A percentile compares a stretch with the other conserved stretches of the same genome.
phyloP scores from a whole-genome alignment of 1,140 invertebrate genomes.

The Oreohelix idahoensis region DNA sequence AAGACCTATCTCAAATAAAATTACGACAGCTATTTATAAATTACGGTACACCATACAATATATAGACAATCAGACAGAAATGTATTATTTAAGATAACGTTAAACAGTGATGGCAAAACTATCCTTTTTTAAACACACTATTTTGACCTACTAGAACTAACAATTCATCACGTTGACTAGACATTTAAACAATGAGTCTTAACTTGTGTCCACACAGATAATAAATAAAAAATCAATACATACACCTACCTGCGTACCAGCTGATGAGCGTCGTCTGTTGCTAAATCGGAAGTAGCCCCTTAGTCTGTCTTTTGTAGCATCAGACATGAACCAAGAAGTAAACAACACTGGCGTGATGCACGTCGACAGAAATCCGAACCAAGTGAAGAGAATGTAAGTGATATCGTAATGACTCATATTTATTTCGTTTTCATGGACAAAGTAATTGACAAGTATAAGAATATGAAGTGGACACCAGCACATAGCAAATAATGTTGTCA shows the following conservation, averaged over 20 bases:
- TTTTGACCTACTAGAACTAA: too few species aligned
- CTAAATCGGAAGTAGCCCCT: constrained; percentile 79
- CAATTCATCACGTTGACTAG: too few species aligned
- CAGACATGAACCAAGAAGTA: constrained; percentile 79
- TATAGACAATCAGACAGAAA: too few species aligned
- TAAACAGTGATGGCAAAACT: too few species aligned
- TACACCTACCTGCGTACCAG: constrained; percentile 2
- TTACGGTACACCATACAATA: too few species aligned
- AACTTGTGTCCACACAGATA: too few species aligned
- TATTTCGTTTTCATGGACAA: constrained; percentile 81
- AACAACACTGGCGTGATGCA: constrained; percentile 80
- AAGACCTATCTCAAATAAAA: too few species aligned
- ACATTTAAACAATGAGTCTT: too few species aligned
- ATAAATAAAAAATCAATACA: too few species aligned
- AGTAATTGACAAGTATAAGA: constrained; percentile 79
- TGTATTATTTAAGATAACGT: too few species aligned
- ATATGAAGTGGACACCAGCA: constrained; percentile 81
- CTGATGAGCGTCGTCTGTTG: constrained; percentile 48
- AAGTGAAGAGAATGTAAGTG: constrained; percentile 80
- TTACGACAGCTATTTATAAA: too few species aligned
- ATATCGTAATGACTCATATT: constrained; percentile 81
- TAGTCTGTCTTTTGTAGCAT: constrained; percentile 78
- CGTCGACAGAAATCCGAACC: constrained; percentile 81
- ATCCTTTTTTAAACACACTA: too few species aligned
- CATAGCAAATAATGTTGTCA: constrained; percentile 80